A percentile compares a stretch with the other conserved stretches of the same genome.
These are phyloP conservation scores for Diglossa cyanea DNA, from an alignment of 2,797 vertebrate species.

Conservation along the genomic window DNA sequence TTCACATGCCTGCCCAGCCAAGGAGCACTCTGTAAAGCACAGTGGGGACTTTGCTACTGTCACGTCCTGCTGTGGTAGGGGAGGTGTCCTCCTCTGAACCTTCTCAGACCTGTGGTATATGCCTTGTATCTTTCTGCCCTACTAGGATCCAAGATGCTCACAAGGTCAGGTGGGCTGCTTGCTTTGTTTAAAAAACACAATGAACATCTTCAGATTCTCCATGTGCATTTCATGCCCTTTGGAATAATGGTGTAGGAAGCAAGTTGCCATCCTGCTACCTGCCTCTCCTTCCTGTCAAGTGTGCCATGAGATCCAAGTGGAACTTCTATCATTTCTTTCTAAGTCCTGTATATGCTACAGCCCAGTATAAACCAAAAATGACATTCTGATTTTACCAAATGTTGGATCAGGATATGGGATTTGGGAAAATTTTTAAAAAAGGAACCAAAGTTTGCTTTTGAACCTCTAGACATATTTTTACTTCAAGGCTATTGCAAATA, in stretches of 20 bases:
- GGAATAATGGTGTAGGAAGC: not conserved
- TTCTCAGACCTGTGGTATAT: not conserved
- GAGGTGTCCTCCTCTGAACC: not conserved
- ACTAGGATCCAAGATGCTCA: not conserved
- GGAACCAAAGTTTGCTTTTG: not conserved
- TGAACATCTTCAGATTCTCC: fast-evolving
- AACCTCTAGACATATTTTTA: not conserved
- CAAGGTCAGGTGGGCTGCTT: not conserved
- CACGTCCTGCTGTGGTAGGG: not conserved
- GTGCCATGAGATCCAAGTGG: not conserved
- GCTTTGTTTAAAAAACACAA: not conserved
- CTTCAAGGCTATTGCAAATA: not conserved
- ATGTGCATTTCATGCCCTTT: not conserved
- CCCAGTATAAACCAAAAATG: not conserved
- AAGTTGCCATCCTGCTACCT: not conserved
- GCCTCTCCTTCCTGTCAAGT: not conserved
- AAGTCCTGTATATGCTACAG: not conserved
- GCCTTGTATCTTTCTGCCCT: not conserved
- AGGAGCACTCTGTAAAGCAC: not conserved
- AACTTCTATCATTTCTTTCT: not conserved
- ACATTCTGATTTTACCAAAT: not conserved
- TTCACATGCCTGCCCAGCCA: not conserved
- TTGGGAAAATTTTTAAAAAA: not conserved
- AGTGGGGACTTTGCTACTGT: not conserved
- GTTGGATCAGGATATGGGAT: not conserved